These are phyloP conservation scores for Macrobrachium nipponense DNA, from an alignment of 1,140 invertebrate species.

Conservation along the genomic window DNA sequence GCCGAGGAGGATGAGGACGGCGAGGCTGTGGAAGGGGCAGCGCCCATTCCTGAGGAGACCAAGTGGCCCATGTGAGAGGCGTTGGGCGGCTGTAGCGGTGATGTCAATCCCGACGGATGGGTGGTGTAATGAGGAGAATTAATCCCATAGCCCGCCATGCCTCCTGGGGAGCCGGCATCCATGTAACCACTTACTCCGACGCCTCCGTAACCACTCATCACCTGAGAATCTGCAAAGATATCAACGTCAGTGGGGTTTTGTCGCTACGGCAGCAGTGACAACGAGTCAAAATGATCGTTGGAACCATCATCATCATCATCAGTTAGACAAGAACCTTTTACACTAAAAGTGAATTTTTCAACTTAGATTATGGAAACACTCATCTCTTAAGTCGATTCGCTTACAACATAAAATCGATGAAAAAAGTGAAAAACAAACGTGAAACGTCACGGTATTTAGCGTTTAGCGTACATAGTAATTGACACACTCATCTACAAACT, in stretches of 20 bases:
- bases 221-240: slow-evolving; percentile 62
- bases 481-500: no score
- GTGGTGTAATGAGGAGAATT: slow-evolving; percentile 47
- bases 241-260: slow-evolving; percentile 29
- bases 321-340: no score
- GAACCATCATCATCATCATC: no score
- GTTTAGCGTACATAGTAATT: no score
- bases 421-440: no score
- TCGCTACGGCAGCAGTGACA: neutral
- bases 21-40: slow-evolving; percentile 68
- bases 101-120: slow-evolving; percentile 63
- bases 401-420: no score
- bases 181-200: slow-evolving; percentile 44
- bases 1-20: slow-evolving; percentile 66
- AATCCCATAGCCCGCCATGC: slow-evolving; percentile 47
- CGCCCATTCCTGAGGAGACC: slow-evolving; percentile 56
- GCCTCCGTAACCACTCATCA: slow-evolving; percentile 45
- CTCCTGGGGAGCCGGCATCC: slow-evolving; percentile 54
- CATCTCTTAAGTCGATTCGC: no score
- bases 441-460: no score
- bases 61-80: slow-evolving; percentile 57
- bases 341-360: no score
- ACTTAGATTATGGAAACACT: no score
- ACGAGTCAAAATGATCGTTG: no score
- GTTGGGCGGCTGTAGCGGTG: slow-evolving; percentile 65